Evolutionary conservation across 1,140 invertebrate species (phyloP).

Genomic region (Archegozetes longisetosus): DNA sequence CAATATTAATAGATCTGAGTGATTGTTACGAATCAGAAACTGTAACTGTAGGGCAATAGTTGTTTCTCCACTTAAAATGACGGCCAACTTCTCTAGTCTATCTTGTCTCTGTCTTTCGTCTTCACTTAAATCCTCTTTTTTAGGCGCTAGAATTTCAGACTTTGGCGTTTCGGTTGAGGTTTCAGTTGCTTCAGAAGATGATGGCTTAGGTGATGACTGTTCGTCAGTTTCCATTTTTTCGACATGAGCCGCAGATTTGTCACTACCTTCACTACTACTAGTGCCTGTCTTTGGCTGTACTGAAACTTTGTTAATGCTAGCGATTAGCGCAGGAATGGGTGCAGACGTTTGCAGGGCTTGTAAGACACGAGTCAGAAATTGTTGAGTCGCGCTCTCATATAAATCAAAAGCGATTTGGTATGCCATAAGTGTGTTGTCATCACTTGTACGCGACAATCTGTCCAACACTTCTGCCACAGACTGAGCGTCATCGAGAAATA

Average conservation of each 20-base stretch:
- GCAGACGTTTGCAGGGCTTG: conserved; percentile 64
- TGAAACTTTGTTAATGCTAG: conserved; percentile 11
- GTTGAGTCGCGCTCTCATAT: conserved; percentile 96
- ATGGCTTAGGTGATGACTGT: not conserved
- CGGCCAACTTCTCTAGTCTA: conserved; percentile 68
- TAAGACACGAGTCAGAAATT: conserved; percentile 76
- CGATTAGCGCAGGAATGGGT: conserved; percentile 42
- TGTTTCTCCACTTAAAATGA: conserved; percentile 84
- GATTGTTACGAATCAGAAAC: conserved; percentile 94
- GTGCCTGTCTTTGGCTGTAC: conserved; percentile 16
- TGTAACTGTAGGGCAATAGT: conserved; percentile 91
- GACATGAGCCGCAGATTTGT: conserved; percentile 19
- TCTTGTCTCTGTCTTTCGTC: conserved; percentile 69
- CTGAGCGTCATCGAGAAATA: conserved; percentile 82
- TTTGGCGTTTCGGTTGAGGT: not conserved
- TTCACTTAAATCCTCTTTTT: conserved; percentile 37
- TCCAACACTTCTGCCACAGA: conserved; percentile 62
- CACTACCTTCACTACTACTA: conserved; percentile 12
- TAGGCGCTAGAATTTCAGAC: conserved; percentile 2
- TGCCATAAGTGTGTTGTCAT: conserved; percentile 63
- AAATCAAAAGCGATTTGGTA: conserved; percentile 98
- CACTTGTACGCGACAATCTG: conserved; percentile 7
- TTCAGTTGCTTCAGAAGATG: conserved; percentile 2
- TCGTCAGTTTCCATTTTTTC: conserved; percentile 4
- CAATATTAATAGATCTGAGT: conserved; percentile 91